Conservation (phyloP, 2,113 vertebrate species). For the Grantiella picta region DNA sequence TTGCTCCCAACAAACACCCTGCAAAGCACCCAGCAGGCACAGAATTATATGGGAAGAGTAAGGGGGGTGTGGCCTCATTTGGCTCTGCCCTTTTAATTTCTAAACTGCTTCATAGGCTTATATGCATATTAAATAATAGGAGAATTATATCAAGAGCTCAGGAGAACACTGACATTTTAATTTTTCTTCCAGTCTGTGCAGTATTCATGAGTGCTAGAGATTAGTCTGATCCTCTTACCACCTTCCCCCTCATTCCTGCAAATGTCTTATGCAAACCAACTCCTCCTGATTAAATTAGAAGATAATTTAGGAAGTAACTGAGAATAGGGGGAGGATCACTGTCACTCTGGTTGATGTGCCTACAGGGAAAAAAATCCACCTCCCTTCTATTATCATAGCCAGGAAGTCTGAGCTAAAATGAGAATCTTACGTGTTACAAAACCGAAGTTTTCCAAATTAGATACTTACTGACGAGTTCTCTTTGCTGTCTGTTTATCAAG, state of each 20-base stretch:
- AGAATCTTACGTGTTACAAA: background rate
- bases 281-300: background rate
- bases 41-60: background rate
- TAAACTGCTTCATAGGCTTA: background rate
- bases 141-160: background rate
- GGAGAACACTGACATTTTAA: background rate
- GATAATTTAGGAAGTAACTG: background rate
- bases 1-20: background rate
- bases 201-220: background rate
- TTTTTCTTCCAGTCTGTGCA: background rate
- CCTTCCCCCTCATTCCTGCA: background rate
- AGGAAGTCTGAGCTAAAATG: background rate
- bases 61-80: background rate
- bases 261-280: background rate
- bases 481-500: conserved; percentile 67
- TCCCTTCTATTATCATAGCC: background rate
- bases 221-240: background rate
- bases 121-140: background rate
- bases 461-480: conserved; percentile 79
- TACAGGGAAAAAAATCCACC: background rate
- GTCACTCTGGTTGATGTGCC: background rate
- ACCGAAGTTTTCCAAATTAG: background rate
- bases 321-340: background rate
- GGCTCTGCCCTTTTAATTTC: background rate
- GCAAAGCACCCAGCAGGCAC: background rate